These are phyloP conservation scores for Dicentrarchus labrax DNA, from an alignment of 2,113 vertebrate species.

Conservation along the genomic window DNA sequence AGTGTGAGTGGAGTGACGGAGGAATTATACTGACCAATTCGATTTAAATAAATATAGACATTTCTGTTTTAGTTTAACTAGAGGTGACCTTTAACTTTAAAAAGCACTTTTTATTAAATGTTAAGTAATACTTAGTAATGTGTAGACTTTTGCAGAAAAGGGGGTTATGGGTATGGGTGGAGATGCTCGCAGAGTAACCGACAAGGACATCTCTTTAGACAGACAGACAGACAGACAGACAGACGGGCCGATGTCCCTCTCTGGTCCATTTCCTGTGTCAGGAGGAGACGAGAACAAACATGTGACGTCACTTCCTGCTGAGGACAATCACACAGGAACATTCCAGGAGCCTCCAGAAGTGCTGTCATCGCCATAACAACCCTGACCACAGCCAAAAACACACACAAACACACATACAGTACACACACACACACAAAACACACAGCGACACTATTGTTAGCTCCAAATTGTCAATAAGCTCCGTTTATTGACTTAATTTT, in stretches of 20 bases:
- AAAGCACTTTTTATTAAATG: too few species aligned
- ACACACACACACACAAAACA: slow-evolving; percentile 33
- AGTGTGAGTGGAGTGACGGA: not conserved
- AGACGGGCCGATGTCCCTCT: slow-evolving; percentile 48
- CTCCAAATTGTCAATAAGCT: slow-evolving; percentile 57
- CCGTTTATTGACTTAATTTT: slow-evolving; percentile 75
- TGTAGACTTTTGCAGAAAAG: not conserved
- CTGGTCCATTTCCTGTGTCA: slow-evolving; percentile 77
- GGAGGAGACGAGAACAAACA: slow-evolving; percentile 74
- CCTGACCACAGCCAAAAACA: slow-evolving; percentile 43
- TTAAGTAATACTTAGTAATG: not conserved
- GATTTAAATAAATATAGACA: too few species aligned
- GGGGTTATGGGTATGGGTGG: not conserved
- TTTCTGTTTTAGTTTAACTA: too few species aligned
- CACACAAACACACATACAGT: slow-evolving; percentile 29
- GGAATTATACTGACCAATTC: not conserved
- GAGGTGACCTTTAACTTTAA: too few species aligned
- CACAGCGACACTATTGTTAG: slow-evolving; percentile 67
- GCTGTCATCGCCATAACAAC: slow-evolving; percentile 74
- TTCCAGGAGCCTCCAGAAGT: slow-evolving; percentile 61
- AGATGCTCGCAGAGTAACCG: not conserved
- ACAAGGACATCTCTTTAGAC: not conserved
- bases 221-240: slow-evolving; percentile 33
- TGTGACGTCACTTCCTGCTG: slow-evolving; percentile 79
- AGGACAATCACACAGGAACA: slow-evolving; percentile 81